phyloP scores from a whole-genome alignment of 1,140 invertebrate species.

The Anthonomus grandis region DNA sequence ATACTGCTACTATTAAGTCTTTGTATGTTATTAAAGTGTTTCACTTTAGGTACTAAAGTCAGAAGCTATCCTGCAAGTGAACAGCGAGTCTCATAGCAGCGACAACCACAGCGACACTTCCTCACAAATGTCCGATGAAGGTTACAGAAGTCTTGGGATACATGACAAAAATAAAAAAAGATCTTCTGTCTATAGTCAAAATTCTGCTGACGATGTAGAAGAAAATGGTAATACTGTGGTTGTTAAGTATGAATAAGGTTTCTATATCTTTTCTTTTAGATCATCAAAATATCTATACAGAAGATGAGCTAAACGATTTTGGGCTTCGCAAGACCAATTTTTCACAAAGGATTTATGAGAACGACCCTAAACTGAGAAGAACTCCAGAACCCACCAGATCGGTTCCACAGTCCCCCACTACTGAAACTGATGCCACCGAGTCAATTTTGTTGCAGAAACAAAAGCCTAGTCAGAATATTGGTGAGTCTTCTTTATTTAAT shows the following conservation, averaged over 20 bases:
- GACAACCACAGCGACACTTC: conserved; percentile 71
- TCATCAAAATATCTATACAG: conserved; percentile 46
- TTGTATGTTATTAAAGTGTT: background rate
- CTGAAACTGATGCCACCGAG: conserved; percentile 48
- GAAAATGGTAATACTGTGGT: conserved; percentile 55
- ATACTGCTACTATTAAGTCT: background rate
- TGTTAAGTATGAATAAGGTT: background rate
- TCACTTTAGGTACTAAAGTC: conserved; percentile 35
- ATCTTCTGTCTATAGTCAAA: conserved; percentile 63
- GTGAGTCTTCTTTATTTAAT: too few species aligned
- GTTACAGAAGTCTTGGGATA: conserved; percentile 75
- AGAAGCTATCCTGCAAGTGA: conserved; percentile 40
- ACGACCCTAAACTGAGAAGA: conserved; percentile 38
- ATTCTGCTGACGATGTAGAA: conserved; percentile 65
- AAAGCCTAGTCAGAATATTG: conserved; percentile 21
- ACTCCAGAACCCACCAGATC: conserved; percentile 19
- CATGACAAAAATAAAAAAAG: conserved; percentile 57
- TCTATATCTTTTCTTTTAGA: conserved; percentile 27
- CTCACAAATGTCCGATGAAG: conserved; percentile 83
- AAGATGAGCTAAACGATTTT: conserved; percentile 64
- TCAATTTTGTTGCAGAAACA: conserved; percentile 25
- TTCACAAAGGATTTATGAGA: conserved; percentile 56
- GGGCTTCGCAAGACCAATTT: conserved; percentile 65
- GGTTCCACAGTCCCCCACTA: conserved; percentile 39
- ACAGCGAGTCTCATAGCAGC: conserved; percentile 36